A percentile compares a stretch with the other conserved stretches of the same genome.
phyloP scores from a whole-genome alignment of 2,888 invertebrate species.

The Napeogenes sylphis region DNA sequence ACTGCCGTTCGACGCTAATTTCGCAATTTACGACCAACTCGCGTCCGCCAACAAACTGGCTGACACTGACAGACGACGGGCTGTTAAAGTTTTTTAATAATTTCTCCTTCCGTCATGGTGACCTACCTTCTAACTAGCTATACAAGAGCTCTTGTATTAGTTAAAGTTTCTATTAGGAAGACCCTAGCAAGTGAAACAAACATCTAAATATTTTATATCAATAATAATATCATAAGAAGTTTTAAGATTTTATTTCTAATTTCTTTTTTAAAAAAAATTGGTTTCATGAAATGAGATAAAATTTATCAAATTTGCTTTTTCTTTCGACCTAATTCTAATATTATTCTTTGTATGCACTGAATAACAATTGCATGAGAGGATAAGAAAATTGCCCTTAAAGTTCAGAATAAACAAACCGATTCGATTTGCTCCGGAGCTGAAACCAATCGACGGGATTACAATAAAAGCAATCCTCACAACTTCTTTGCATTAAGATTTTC shows the following conservation, averaged over 20 bases:
- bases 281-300: too few relatives aligned
- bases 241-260: too few relatives aligned
- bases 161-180: too few relatives aligned
- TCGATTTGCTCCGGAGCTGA: slow-evolving; percentile 11
- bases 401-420: background rate
- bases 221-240: too few relatives aligned
- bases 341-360: background rate
- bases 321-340: background rate
- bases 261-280: too few relatives aligned
- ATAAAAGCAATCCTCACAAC: slow-evolving; percentile 20
- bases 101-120: slow-evolving; percentile 4
- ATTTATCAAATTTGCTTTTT: too few relatives aligned
- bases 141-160: too few relatives aligned
- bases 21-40: slow-evolving; percentile 40
- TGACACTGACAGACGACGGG: slow-evolving; percentile 24
- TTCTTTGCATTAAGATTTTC: slow-evolving; percentile 24
- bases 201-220: too few relatives aligned
- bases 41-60: slow-evolving; percentile 22
- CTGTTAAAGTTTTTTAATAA: slow-evolving; percentile 1
- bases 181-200: too few relatives aligned
- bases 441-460: slow-evolving; percentile 16
- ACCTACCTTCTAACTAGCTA: too few relatives aligned
- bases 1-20: slow-evolving; percentile 48
- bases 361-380: background rate
- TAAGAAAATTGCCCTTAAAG: slow-evolving; percentile 2